Conservation (phyloP, 2,888 invertebrate species). For the Pyrrhia umbra region DNA sequence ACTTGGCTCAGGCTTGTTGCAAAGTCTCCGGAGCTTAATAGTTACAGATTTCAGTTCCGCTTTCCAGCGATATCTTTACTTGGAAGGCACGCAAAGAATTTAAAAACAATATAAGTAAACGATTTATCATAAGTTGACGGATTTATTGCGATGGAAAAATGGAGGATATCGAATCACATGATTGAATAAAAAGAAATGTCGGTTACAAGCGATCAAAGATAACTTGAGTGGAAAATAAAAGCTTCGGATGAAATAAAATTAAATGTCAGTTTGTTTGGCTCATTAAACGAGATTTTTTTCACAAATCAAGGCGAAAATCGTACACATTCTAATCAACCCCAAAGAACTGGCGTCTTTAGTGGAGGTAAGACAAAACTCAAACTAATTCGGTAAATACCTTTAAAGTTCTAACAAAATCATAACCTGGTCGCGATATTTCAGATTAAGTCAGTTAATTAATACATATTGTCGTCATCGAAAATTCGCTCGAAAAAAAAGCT, state of each 20-base stretch:
- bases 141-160: constrained; percentile 40
- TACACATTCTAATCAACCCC: no score
- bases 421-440: no score
- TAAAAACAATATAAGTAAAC: constrained; percentile 25
- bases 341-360: no score
- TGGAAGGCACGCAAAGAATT: constrained; percentile 7
- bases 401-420: no score
- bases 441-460: no score
- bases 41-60: constrained; percentile 39
- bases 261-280: constrained; percentile 7
- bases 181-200: constrained; percentile 36
- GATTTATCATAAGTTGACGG: constrained; percentile 19
- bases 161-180: constrained; percentile 29
- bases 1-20: constrained; percentile 58
- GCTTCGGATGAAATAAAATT: constrained; percentile 14
- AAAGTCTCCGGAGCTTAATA: constrained; percentile 40
- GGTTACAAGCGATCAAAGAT: constrained; percentile 22
- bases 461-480: no score
- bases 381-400: no score
- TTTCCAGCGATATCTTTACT: constrained; percentile 20
- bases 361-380: no score
- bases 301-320: constrained; percentile 5
- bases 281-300: constrained; percentile 11
- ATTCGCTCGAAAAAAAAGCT: no score
- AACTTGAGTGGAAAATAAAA: constrained; percentile 24